Base-by-base conservation (phyloP, 1,140 invertebrate species). In the Oppia nitens region DNA sequence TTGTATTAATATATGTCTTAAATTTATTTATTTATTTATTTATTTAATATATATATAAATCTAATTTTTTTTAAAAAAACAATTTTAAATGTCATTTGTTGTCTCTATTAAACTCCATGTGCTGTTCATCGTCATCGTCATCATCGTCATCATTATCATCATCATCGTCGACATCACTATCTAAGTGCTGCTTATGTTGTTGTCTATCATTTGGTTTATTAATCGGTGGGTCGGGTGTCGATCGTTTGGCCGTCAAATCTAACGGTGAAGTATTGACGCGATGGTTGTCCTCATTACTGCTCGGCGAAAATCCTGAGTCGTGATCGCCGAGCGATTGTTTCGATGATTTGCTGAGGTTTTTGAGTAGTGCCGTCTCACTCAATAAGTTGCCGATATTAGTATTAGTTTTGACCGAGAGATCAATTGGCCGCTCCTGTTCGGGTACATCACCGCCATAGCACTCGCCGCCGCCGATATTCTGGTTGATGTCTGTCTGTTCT, bases 361-460 rank as follows among this genome's bases (percentile, higher is more conserved):
- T 27, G 49, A 25, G 49, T 6, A 11, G 4, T 6, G 24, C 20
- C 20, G 4, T 50, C n/a, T n/a, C n/a, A 40, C 12, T 57, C 47
- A 21, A 14, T 26, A 14, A 3, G 17, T 47, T 14, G 6, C 4
- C 20, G 14, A 17, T 12, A 1, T 45, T 47, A 3, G 27, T 11
- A 9, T 23, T n/a, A 25, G 57, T 63, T 56, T 64, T 63, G 1
- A 64, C 54, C 29, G 67, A 66, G 40, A 69, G 60, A 55, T 69
- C 68, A 26, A 69, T 69, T 3, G 68, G 68, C 0, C 49, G 63
- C 12, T 69, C 68, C 60, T 69, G 68, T 53, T 68, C 67, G 3
- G 67, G 67, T 28, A 63, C 26, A 59, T 63, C 66, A 28, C 14
- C 56, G 28, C 25, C 12, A n/a, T n/a, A 49, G 23, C 51, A 54